phyloP scores from a whole-genome alignment of 2,888 invertebrate genomes.

The Cephus spinipes region DNA sequence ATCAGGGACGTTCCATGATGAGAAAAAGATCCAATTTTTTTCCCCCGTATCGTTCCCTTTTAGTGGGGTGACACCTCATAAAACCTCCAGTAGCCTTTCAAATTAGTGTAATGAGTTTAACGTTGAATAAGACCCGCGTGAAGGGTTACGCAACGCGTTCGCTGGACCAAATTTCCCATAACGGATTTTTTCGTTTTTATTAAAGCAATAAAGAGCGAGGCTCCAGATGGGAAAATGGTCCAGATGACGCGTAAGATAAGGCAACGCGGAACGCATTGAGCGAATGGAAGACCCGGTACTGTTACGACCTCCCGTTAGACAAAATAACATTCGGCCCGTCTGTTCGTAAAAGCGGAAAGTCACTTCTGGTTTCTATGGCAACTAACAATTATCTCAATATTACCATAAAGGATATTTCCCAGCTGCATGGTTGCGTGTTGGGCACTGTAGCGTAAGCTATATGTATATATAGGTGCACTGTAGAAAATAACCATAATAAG shows the following conservation, averaged over 20 bases:
- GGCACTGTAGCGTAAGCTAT: background rate
- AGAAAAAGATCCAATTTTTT: background rate
- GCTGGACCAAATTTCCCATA: background rate
- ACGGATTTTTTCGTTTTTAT: background rate
- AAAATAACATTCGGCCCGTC: background rate
- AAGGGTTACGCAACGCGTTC: background rate
- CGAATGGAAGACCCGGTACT: background rate
- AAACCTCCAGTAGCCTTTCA: background rate
- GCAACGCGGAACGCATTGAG: background rate
- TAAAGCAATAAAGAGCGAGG: background rate
- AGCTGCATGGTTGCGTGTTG: background rate
- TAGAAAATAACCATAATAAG: background rate
- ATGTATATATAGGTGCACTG: no score
- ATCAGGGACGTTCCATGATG: background rate
- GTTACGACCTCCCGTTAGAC: background rate
- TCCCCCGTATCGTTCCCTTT: background rate
- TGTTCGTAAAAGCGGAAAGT: background rate
- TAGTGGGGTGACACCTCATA: background rate
- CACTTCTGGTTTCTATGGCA: background rate
- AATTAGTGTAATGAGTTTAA: background rate
- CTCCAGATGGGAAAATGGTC: background rate
- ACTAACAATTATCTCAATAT: background rate
- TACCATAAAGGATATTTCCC: conserved; percentile 2
- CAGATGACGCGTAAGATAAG: background rate
- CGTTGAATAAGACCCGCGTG: background rate